Percentiles rank a stretch among this genome's conserved stretches.
Evolutionary conservation across 2,113 vertebrate species (phyloP).

Genomic region (Athene cunicularia): DNA sequence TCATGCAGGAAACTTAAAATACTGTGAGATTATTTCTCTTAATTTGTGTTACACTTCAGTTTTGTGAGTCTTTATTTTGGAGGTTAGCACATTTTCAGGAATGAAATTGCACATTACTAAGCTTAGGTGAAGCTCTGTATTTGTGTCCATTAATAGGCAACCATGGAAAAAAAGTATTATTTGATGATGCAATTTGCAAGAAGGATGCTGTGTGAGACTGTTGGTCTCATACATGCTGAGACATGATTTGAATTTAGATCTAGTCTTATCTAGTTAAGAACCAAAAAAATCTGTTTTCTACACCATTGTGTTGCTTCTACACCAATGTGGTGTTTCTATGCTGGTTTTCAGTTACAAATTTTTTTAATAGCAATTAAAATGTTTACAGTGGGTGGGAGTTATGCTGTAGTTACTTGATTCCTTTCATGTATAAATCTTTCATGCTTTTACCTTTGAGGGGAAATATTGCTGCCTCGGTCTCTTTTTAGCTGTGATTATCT

Average conservation of each 20-base stretch:
- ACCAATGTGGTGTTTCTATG: not conserved
- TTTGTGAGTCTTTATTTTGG: not conserved
- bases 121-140: not conserved
- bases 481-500: not conserved
- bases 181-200: not conserved
- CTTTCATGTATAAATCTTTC: not conserved
- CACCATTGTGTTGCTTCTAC: not conserved
- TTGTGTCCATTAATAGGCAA: not conserved
- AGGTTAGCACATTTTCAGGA: not conserved
- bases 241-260: not conserved
- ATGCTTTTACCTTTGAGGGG: not conserved
- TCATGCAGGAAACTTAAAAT: not conserved
- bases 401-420: not conserved
- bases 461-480: not conserved
- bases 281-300: not conserved
- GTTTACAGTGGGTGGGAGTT: not conserved
- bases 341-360: not conserved
- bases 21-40: not conserved
- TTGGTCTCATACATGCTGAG: not conserved
- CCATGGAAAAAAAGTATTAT: not conserved
- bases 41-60: not conserved
- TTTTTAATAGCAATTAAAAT: not conserved
- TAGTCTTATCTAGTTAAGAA: not conserved
- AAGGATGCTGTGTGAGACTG: not conserved
- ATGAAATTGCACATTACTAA: not conserved